A percentile compares a stretch with the other conserved stretches of the same genome.
These are phyloP conservation scores for Amazona vittata DNA, from an alignment of 2,113 vertebrate genomes.

Conservation along the genomic window DNA sequence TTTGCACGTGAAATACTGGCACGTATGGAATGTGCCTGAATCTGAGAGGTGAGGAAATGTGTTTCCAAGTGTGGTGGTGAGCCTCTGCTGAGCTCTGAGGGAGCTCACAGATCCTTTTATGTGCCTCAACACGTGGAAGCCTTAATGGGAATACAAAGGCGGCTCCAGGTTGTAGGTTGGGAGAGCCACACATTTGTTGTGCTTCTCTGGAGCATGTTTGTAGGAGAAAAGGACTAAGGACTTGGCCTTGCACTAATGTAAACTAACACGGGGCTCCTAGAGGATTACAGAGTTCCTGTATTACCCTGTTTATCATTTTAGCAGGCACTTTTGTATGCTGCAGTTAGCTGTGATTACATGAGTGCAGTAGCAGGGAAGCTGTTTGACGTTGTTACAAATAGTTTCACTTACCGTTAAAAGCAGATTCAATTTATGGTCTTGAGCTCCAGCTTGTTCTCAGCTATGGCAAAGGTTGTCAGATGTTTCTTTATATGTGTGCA, in stretches of 20 bases:
- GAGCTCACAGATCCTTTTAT: background rate
- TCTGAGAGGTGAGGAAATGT: background rate
- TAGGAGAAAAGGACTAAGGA: background rate
- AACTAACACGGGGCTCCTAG: background rate
- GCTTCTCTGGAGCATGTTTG: background rate
- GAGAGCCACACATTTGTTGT: background rate
- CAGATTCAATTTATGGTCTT: background rate
- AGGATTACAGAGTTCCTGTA: background rate
- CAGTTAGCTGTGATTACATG: background rate
- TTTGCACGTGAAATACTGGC: background rate
- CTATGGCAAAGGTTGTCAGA: background rate
- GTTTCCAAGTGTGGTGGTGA: background rate
- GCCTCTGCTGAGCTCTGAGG: background rate
- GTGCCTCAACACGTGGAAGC: background rate
- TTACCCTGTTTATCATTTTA: background rate
- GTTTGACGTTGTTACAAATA: background rate
- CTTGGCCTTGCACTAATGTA: fast-evolving
- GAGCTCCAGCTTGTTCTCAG: background rate
- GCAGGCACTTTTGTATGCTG: background rate
- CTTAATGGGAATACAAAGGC: background rate
- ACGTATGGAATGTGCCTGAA: background rate
- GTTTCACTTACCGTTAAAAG: background rate
- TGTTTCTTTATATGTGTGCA: background rate
- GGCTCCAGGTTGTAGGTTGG: background rate
- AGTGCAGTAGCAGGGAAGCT: background rate